Base-by-base conservation (phyloP, 1,140 invertebrate species). In the Drosophila watanabei region DNA sequence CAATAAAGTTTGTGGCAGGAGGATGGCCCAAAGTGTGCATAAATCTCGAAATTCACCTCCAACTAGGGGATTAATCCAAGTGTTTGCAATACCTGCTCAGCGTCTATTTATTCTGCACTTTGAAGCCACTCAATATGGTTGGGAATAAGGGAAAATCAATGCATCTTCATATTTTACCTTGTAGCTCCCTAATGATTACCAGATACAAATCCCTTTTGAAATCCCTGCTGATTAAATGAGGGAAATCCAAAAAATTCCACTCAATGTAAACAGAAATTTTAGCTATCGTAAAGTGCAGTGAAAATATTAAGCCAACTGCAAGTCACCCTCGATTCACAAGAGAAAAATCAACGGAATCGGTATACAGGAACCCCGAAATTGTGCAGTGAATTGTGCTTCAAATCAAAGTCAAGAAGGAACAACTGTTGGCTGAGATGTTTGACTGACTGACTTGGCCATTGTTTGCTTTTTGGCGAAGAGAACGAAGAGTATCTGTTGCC, bases 321-420 rank as follows among this genome's bases (percentile, higher is more conserved):
- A 48, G 24, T 68, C 60, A 35, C n/a, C 39, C 51, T 63, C 61
- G 66, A 78, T 68, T 78, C 62, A 24, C 33, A 69, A 49, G 71
- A 51, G 61, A 35, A 63, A 52, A 69, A 52, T 16, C 52, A 35
- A 58, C 6, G 11, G 28, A 62, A 57, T 35, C 46, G 20, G 48
- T 51, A 59, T 41, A 32, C 52, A n/a, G 18, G 14, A 52, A 32
- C 48, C 41, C 14, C 11, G 24, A 48, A 85, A 70, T 64, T 84
- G 82, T 51, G 72, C 81, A 77, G 16, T 84, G 82, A 80, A 73
- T 73, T 45, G 52, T 41, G 52, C 32, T 66, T 59, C 82, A 62
- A 24, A 18, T 43, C 18, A 49, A 37, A 41, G 28, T 51, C 63
- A 78, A 59, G 51, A 43, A 61, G 70, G 54, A 59, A 11, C 13